Evolutionary conservation across 1,140 invertebrate genomes (phyloP).

Genomic region (Maconellicoccus hirsutus): DNA sequence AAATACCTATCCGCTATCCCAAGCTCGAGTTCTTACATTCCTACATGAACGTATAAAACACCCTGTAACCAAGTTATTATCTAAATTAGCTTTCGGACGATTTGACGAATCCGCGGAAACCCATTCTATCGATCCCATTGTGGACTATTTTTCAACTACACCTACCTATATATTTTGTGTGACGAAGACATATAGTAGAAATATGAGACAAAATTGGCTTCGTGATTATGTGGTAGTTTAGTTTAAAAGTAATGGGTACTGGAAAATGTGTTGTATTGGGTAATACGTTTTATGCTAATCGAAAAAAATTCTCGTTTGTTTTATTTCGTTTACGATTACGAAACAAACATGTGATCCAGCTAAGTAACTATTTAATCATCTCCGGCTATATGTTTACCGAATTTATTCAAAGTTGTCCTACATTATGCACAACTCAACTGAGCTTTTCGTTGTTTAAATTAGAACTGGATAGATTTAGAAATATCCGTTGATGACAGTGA

Average conservation of each 20-base stretch:
- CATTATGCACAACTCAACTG: too few relatives aligned
- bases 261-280: too few relatives aligned
- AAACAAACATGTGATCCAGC: not conserved
- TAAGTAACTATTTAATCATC: conserved; percentile 1
- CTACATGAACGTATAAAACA: not conserved
- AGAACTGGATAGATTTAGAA: too few relatives aligned
- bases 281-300: too few relatives aligned
- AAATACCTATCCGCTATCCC: not conserved
- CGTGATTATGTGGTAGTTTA: not conserved
- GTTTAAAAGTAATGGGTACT: not conserved
- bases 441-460: too few relatives aligned
- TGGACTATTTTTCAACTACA: not conserved
- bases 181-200: not conserved
- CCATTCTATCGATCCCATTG: not conserved
- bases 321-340: not conserved
- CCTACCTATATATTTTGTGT: too few relatives aligned
- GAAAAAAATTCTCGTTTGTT: too few relatives aligned
- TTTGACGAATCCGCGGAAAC: not conserved
- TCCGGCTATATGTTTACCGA: not conserved
- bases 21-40: not conserved
- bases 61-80: conserved; percentile 4
- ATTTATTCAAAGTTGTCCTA: not conserved
- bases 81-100: not conserved
- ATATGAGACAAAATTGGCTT: not conserved
- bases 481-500: too few relatives aligned